Base-by-base conservation (phyloP, 2,113 vertebrate genomes). In the Eulemur macaco region DNA sequence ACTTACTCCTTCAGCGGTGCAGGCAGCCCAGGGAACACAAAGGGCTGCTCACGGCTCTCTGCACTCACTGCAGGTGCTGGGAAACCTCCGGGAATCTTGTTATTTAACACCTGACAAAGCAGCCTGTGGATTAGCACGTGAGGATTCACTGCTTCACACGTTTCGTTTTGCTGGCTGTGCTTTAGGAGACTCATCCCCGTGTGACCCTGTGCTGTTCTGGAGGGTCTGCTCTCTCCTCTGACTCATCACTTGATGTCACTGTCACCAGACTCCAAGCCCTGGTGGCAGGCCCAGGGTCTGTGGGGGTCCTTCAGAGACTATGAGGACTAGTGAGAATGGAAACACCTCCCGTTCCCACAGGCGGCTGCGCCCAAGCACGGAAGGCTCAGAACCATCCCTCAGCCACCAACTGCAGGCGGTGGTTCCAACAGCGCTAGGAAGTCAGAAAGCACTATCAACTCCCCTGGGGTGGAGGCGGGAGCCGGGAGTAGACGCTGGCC, bases 391-490 rank as follows among this genome's bases (percentile, higher is more conserved):
- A 27, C 3, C 56, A 15, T 1, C 1, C 1, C 84, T 31, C 86
- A 18, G 5, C 18, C 3, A 0, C 1, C 10, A 5, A 8, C 37
- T 0, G 14, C 0, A 0, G 15, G 39, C 11, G 58, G n/a, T 3
- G 2, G n/a, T n/a, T 80, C n/a, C 29, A 20, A 1, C 3, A 1
- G 1, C 31, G 37, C 69, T 14, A 0, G 2, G 89, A 83, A 45
- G 29, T 3, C 0, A 34, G 27, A 6, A 9, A 34, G 42, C 1
- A 58, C 88, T n/a, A 4, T 0, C 18, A 29, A 8, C 14, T 6
- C 21, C 5, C 56, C 21, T 64, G 45, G 13, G 14, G 7, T 0
- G 66, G 25, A 37, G 58, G 17, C 20, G 60, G 64, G 45, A n/a
- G 34, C 93, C 0, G 52, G 52, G 39, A 56, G 18, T 18, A 31